Base-by-base conservation (phyloP, 2,888 invertebrate genomes). In the Abscondita cerata region DNA sequence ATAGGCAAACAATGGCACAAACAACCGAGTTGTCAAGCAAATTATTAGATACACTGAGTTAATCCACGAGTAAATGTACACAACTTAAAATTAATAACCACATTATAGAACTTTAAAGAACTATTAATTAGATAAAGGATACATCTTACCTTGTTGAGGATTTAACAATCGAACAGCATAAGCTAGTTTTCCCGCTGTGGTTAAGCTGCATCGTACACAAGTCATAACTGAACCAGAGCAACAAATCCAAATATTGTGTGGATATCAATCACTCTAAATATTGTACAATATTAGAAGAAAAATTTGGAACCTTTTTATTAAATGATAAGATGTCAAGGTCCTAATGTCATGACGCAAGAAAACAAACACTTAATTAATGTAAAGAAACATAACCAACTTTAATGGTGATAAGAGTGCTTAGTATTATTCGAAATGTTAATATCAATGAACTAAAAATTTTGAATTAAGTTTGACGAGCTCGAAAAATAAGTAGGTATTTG, bases 201-300 rank as follows among this genome's bases (percentile, higher is more conserved):
- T 72, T 56, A 81, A 71, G 65, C 79, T 78, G 74, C 80, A 81
- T 67, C 81, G 75, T 47, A 81, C 81, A 75, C 79, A 77, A 64
- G 77, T 76, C 81, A 80, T 81, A 64, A 57, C 74, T 62, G 51
- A 25, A 57, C 58, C 56, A 64, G 53, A 61, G 46, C 50, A 55
- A 34, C 51, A 5, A 18, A 12, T 12, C 13, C 16, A 36, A 63
- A 44, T 40, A 52, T 25, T 16, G 47, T 50, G 41, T 51, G 16
- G 51, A 52, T 50, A 59, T 48, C 52, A 31, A 18, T 31, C 46
- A 15, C 36, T 40, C 33, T 46, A 52, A 19, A 11, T n/a, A 19
- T 19, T 13, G 15, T 52, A 54, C 55, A 31, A 31, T 38, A 46
- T 53, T 44, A 20, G 48, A 47, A 46, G 41, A 51, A 33, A 54